Evolutionary conservation across 2,113 vertebrate genomes (phyloP), one percentile per base, ranked within the genome.

Genomic region (Tapirus terrestris): DNA sequence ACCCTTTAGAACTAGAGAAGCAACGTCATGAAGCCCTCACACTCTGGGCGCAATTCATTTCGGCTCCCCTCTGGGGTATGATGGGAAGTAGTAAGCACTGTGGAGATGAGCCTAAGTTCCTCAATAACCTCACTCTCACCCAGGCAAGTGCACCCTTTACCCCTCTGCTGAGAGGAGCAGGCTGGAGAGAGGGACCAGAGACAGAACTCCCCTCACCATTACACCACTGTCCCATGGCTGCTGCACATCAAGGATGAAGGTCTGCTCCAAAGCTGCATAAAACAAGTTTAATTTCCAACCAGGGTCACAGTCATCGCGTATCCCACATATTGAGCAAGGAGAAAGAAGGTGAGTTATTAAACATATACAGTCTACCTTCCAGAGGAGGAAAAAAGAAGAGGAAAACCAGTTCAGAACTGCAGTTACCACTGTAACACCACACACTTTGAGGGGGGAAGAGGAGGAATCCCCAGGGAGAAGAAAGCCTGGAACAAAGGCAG

Each of bases 221-320:
- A 61, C 70, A 60, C 70, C 72, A 31, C 89, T 75, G 48, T 17
- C 75, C 51, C 67, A n/a, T 0, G 23, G 82, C 93, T 87, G 75
- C 91, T 85, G 76, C 72, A 86, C n/a, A 83, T 11, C 94, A 98
- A 98, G 92, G 97, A 98, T 21, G 75, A 94, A 97, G 75, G 56
- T 67, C 6, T 70, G 97, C 97, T 97, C 96, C 98, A 96, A 95
- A 45, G 58, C 98, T 98, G 98, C 98, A 98, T 98, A 98, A 99
- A 98, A 98, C 98, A 98, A 97, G 98, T 99, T 99, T 98, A 98
- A 98, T 98, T 97, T 98, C 97, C 98, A 98, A 98, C 98, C 97
- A 97, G 95, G 95, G 97, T 98, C 98, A 98, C 98, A 98, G 97
- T 97, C 97, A 97, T 97, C 20, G 75, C 48, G 85, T 96, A 97